phyloP scores from a whole-genome alignment of 1,140 invertebrate genomes.

The Cherax destructor region DNA sequence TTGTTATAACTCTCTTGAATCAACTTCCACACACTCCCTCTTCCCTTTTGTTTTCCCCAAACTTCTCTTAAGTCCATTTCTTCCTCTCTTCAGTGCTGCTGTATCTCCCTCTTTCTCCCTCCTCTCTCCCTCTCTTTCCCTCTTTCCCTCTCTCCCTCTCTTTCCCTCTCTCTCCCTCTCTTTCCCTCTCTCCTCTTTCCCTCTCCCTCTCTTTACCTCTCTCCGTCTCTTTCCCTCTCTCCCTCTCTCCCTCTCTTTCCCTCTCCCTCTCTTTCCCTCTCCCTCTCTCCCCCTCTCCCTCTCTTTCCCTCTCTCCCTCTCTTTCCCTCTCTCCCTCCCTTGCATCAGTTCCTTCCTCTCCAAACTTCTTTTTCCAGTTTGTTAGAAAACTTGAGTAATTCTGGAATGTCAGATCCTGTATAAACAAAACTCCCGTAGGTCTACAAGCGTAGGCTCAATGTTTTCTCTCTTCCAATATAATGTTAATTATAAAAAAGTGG shows the following conservation, averaged over 20 bases:
- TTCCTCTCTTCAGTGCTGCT: neutral
- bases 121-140: neutral
- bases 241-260: neutral
- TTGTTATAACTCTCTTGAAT: no score
- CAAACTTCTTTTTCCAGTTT: no score
- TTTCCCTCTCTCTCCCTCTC: neutral
- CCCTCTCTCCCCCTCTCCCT: neutral
- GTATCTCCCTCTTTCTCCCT: neutral
- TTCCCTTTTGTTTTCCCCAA: no score
- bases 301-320: neutral
- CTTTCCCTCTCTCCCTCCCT: neutral
- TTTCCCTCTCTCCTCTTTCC: neutral
- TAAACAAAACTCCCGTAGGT: no score
- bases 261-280: neutral
- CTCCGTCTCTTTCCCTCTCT: neutral
- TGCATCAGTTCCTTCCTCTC: neutral
- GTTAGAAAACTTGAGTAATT: no score
- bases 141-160: neutral
- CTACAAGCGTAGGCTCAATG: no score
- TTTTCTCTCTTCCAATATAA: no score
- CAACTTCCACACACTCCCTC: no score
- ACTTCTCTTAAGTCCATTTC: neutral
- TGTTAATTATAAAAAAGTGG: no score
- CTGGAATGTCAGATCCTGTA: no score
- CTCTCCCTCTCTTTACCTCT: neutral